Percentiles rank a stretch among this genome's conserved stretches.
These are phyloP conservation scores for Odontomyia ornata DNA, from an alignment of 2,888 invertebrate species.

Conservation along the genomic window DNA sequence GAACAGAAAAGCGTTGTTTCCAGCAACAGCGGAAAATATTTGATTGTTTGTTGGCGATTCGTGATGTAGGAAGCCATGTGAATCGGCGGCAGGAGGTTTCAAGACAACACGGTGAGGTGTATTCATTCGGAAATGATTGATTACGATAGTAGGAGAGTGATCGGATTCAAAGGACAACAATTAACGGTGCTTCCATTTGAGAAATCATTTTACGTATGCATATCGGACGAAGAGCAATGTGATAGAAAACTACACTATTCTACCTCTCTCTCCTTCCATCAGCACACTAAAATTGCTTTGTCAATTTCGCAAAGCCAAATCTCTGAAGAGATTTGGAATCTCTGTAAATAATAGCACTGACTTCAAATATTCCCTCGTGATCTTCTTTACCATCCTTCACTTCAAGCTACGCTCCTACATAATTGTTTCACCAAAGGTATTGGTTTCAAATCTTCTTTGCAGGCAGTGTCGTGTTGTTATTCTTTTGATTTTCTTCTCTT, in stretches of 20 bases:
- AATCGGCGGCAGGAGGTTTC: not conserved
- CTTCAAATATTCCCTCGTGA: not conserved
- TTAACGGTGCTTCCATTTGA: too few species aligned
- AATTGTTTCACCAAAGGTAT: not conserved
- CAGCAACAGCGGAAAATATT: not conserved
- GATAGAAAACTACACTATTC: too few species aligned
- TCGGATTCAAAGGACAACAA: too few species aligned
- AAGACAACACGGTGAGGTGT: too few species aligned
- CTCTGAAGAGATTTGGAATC: not conserved
- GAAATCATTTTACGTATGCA: too few species aligned
- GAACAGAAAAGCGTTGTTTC: slow-evolving; percentile 1
- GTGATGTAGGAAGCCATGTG: slow-evolving; percentile 19
- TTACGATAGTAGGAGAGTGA: too few species aligned
- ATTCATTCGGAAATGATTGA: too few species aligned
- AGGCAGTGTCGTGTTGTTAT: not conserved
- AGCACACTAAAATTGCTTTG: too few species aligned
- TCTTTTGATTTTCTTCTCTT: too few species aligned
- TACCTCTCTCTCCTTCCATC: too few species aligned
- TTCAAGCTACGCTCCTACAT: not conserved
- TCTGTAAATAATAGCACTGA: not conserved
- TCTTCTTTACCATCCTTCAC: not conserved
- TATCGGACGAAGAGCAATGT: too few species aligned
- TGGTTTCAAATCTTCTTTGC: not conserved
- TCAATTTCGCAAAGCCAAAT: too few species aligned
- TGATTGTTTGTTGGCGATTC: not conserved